Evolutionary conservation across 2,888 invertebrate genomes (phyloP).

Genomic region (Adelognathus sp.): DNA sequence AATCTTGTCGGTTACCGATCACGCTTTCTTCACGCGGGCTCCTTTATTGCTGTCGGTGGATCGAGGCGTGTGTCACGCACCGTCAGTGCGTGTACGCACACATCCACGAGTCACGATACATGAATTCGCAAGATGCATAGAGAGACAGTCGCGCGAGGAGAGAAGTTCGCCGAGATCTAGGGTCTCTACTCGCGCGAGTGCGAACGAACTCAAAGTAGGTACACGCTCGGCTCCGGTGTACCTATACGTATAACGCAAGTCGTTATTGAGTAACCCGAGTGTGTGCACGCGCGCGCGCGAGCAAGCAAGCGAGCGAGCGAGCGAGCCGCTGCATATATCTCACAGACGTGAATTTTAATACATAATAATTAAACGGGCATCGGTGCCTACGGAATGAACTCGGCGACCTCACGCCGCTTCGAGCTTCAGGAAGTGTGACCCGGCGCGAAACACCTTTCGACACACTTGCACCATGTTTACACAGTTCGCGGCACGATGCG

Average conservation of each 20-base stretch:
- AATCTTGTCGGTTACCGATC: slow-evolving; percentile 39
- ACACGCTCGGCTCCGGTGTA: too few species aligned
- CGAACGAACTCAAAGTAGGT: slow-evolving; percentile 62
- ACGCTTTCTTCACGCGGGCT: slow-evolving; percentile 61
- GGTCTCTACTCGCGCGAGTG: slow-evolving; percentile 39
- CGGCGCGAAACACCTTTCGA: neutral
- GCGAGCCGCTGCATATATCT: slow-evolving; percentile 11
- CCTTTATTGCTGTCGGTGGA: slow-evolving; percentile 27
- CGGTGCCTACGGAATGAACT: neutral
- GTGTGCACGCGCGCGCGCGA: neutral
- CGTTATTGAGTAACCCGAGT: slow-evolving; percentile 60
- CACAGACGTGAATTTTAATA: slow-evolving; percentile 14
- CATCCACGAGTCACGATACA: neutral
- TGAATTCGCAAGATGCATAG: neutral
- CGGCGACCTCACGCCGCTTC: neutral
- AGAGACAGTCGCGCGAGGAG: neutral
- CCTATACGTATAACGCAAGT: slow-evolving; percentile 51
- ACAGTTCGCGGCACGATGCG: neutral
- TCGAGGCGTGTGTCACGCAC: slow-evolving; percentile 38
- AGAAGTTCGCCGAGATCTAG: neutral
- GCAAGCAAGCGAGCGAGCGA: too few species aligned
- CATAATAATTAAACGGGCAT: slow-evolving; percentile 24
- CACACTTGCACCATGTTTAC: slow-evolving; percentile 4
- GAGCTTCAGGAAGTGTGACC: neutral
- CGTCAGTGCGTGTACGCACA: slow-evolving; percentile 23